Evolutionary conservation across 2,113 vertebrate genomes (phyloP).

Genomic region (Pseudois nayaur): DNA sequence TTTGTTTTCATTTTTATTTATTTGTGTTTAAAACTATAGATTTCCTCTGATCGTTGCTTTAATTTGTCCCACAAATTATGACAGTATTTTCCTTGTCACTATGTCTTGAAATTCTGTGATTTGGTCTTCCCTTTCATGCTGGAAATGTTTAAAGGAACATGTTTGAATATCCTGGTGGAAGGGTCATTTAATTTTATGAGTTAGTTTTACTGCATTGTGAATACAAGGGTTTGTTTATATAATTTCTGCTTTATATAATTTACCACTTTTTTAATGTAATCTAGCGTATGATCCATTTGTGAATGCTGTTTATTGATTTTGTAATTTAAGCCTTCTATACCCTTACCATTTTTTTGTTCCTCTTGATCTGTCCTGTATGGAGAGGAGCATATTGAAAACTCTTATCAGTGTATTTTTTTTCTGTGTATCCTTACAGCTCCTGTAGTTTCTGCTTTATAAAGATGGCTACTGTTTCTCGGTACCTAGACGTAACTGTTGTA

Average conservation of each 20-base stretch:
- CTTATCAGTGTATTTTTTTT: neutral
- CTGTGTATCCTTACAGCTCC: neutral
- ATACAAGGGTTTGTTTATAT: neutral
- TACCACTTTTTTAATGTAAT: neutral
- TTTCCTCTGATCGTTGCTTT: neutral
- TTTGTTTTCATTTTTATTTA: neutral
- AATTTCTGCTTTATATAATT: neutral
- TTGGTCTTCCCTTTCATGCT: neutral
- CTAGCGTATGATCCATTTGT: neutral
- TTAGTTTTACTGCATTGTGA: neutral
- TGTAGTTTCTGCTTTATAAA: neutral
- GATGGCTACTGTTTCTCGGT: neutral
- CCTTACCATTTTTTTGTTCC: neutral
- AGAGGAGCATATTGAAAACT: neutral
- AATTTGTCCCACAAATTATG: neutral
- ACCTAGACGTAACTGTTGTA: too few relatives aligned
- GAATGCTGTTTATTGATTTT: neutral
- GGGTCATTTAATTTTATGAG: neutral
- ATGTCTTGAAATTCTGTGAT: neutral
- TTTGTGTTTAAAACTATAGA: neutral
- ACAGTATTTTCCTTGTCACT: neutral
- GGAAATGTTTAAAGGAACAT: neutral
- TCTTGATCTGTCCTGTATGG: neutral
- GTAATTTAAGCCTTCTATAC: neutral
- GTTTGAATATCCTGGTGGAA: neutral